These are phyloP conservation scores for Maniola jurtina DNA, from an alignment of 1,140 invertebrate genomes.

Conservation along the genomic window DNA sequence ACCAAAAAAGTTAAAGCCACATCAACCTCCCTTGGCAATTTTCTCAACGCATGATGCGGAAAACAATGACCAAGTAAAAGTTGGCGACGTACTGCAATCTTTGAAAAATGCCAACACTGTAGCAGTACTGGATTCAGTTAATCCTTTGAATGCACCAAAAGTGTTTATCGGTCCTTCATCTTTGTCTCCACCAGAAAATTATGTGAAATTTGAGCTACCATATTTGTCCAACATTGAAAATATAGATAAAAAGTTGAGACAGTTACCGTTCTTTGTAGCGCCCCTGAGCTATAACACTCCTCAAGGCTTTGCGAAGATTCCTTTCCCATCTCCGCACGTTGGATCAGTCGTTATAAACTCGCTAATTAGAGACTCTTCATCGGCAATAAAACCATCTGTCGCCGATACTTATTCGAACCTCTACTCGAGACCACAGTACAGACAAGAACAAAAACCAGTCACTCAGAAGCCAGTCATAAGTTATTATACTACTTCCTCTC, in stretches of 20 bases:
- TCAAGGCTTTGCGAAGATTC: constrained; percentile 89
- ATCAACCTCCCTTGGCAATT: constrained; percentile 89
- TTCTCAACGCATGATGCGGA: constrained; percentile 82
- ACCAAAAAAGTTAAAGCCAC: constrained; percentile 82
- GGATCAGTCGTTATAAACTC: constrained; percentile 88
- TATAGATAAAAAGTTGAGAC: constrained; percentile 85
- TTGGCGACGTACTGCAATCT: constrained; percentile 84
- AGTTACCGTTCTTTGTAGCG: constrained; percentile 90
- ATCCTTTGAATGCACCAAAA: constrained; percentile 81
- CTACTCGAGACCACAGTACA: constrained; percentile 42
- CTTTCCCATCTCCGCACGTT: constrained; percentile 90
- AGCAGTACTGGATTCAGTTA: constrained; percentile 86
- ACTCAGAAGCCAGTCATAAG: constrained; percentile 63
- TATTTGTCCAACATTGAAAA: constrained; percentile 87
- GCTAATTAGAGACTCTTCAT: constrained; percentile 53
- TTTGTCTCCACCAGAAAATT: constrained; percentile 84
- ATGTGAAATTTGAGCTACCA: constrained; percentile 89
- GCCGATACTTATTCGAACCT: constrained; percentile 46
- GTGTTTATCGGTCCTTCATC: constrained; percentile 90
- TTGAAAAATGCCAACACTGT: constrained; percentile 86
- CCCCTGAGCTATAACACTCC: constrained; percentile 90
- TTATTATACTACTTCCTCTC: constrained; percentile 61
- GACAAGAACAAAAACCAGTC: constrained; percentile 37
- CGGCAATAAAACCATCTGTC: constrained; percentile 27
- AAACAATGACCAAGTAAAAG: constrained; percentile 74